Base-by-base conservation (phyloP, 2,888 invertebrate genomes). In the Kryphioiulus occultus region DNA sequence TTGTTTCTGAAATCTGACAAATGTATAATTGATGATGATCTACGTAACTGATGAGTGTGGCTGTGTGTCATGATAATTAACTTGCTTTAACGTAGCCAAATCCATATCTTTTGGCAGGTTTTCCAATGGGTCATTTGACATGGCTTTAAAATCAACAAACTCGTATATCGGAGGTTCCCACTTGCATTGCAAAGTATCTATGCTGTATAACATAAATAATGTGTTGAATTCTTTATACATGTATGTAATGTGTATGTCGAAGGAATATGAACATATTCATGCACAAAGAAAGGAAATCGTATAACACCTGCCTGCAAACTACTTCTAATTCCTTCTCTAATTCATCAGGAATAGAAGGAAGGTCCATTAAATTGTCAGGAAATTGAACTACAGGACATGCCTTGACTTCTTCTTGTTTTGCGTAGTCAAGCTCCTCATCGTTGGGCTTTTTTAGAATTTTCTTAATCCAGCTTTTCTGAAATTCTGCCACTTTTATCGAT, bases 401-500 rank as follows among this genome's bases (percentile, higher is more conserved):
- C n/a, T 78, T 30, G 78, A 78, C 4, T 78, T 78, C 30, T 12
- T 78, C 30, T 30, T 26, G 30, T 32, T 30, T 78, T 4, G 30
- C 12, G 12, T 0, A 30, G 17, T 59, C 78, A 26, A 68, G 1
- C n/a, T 7, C 78, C 17, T 53, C 86, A 19, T 85, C 15, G 5
- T 85, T 42, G 17, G 42, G 3, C 85, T 39, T 15, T 39, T 85
- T 85, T 1, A 22, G 9, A 47, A 47, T 30, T 26, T 15, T 59
- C n/a, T 85, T 85, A 12, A 39, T n/a, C 86, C 86, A 86, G 9
- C 32, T 78, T 10, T 86, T 22, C 19, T 42, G 32, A 68, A 86
- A 86, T 35, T 86, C 86, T 7, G 17, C 5, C 19, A 86, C 86
- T 86, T 86, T 86, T 19, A 86, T 39, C 39, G 86, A 19, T 7